These are phyloP conservation scores for Drosophila paracracens DNA, from an alignment of 2,888 invertebrate species.

Conservation along the genomic window DNA sequence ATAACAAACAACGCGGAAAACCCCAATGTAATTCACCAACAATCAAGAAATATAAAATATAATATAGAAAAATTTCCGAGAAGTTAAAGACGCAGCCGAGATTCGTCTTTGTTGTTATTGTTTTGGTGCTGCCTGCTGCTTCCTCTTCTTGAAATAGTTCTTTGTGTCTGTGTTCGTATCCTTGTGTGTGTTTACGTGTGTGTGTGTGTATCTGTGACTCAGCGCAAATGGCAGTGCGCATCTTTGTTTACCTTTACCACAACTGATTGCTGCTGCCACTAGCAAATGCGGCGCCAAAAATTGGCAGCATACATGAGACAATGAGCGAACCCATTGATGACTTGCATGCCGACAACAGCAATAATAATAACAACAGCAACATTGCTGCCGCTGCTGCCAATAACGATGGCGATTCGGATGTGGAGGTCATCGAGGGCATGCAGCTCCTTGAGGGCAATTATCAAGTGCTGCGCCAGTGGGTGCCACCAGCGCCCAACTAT, in stretches of 20 bases:
- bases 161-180: slow-evolving; percentile 49
- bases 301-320: slow-evolving; percentile 35
- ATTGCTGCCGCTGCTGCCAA: slow-evolving; percentile 65
- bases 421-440: slow-evolving; percentile 84
- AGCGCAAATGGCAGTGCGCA: slow-evolving; percentile 73
- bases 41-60: background rate
- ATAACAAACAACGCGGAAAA: slow-evolving; percentile 13
- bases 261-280: slow-evolving; percentile 4
- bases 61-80: slow-evolving; percentile 28
- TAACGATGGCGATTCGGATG: slow-evolving; percentile 82
- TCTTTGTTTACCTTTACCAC: slow-evolving; percentile 63
- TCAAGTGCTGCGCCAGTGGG: slow-evolving; percentile 84
- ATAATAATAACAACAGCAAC: slow-evolving; percentile 55
- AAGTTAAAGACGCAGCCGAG: slow-evolving; percentile 24
- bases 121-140: slow-evolving; percentile 40
- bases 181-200: background rate
- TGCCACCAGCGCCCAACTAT: slow-evolving; percentile 84
- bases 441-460: slow-evolving; percentile 85
- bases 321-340: slow-evolving; percentile 79
- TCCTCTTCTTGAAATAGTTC: slow-evolving; percentile 52
- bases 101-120: slow-evolving; percentile 66
- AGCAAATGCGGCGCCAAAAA: slow-evolving; percentile 71
- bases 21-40: background rate
- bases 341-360: slow-evolving; percentile 68
- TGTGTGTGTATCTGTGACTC: slow-evolving; percentile 53